A percentile compares a stretch with the other conserved stretches of the same genome.
phyloP scores from a whole-genome alignment of 2,888 invertebrate species.

The Chaetogeoica ovagalla region DNA sequence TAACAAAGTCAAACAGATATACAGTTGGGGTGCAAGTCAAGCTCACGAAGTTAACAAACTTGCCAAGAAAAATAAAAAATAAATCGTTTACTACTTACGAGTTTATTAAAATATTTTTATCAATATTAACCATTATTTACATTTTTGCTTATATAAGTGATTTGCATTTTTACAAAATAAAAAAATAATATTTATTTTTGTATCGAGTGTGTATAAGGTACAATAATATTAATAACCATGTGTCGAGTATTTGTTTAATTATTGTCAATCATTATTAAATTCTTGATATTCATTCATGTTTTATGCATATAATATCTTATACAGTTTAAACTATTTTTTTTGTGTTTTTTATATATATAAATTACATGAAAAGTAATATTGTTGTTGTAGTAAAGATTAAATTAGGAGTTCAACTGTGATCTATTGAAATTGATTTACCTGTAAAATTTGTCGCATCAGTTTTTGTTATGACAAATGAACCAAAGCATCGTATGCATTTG shows the following conservation, averaged over 20 bases:
- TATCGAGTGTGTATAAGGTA: not conserved
- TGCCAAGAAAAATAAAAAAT: constrained; percentile 57
- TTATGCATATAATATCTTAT: no score
- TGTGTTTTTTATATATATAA: no score
- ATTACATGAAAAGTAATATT: no score
- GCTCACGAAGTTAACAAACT: constrained; percentile 82
- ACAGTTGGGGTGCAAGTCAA: constrained; percentile 77
- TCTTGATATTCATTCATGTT: no score
- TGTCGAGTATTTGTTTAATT: not conserved
- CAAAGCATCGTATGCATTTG: no score
- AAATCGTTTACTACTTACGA: not conserved
- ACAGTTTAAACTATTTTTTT: no score
- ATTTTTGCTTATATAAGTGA: not conserved
- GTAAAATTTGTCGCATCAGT: no score
- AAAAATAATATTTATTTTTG: not conserved
- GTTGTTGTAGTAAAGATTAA: no score
- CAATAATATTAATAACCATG: not conserved
- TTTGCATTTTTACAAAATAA: constrained; percentile 1
- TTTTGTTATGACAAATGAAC: no score
- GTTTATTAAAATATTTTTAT: not conserved
- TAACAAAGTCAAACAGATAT: constrained; percentile 81
- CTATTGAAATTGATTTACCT: no score
- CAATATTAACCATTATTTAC: not conserved
- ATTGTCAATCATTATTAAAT: not conserved
- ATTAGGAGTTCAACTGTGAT: no score